Base-by-base conservation (phyloP, 2,797 vertebrate genomes). In the Hydrophis major region DNA sequence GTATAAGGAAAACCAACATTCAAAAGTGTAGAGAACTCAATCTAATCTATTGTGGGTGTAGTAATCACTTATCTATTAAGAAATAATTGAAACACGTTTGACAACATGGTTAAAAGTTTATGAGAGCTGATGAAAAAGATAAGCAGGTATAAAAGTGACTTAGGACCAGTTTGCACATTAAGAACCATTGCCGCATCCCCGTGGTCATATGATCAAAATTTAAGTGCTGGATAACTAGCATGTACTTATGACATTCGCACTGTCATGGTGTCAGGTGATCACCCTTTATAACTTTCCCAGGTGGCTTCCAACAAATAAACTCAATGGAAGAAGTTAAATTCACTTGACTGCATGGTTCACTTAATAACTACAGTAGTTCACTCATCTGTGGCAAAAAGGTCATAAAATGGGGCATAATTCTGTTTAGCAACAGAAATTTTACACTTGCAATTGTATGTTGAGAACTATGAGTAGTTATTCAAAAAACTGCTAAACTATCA, bases 401-500 rank as follows among this genome's bases (percentile, higher is more conserved):
- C 63, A 66, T 66, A 66, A 66, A n/a, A n/a, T 66, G 63, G 63
- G 63, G 2, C 63, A n/a, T n/a, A n/a, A n/a, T 66, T 66, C 28
- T 66, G 12, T n/a, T 32, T 66, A n/a, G 63, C 13, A n/a, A n/a
- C 63, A 66, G 13, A 66, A 66, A n/a, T 66, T 66, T 66, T 66
- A 28, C 2, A 5, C 11, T 63, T 1, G 8, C 28, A 12, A 14
- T 12, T 13, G 28, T 66, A 66, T 2, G 28, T 66, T 66, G 28
- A 66, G 12, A 4, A 66, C 63, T 66, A 66, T 4, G 12, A 14
- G 28, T n/a, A 37, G 11, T 32, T 55, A 32, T 87, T 92, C 7
- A 53, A 53, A 10, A 53, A 53, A 83, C 92, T 93, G 88, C 93
- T 69, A 94, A 94, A 93, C 93, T 94, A 88, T 86, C 28, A 93